Conservation (phyloP, 2,888 invertebrate genomes). For the Perithous albicinctus region DNA sequence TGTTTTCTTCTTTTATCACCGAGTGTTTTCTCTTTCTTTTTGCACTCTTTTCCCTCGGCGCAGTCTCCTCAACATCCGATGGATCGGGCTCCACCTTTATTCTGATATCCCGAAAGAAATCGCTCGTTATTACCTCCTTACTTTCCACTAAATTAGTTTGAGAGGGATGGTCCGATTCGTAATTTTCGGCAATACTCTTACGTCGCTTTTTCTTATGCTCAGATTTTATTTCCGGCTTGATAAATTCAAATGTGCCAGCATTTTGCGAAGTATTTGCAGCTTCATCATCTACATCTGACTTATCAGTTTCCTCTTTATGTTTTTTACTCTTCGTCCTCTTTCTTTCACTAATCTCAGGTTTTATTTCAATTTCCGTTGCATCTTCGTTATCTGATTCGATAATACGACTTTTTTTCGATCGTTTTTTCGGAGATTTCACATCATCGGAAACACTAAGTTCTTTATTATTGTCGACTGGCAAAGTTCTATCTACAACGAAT, state of each 20-base stretch:
- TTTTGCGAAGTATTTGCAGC: not conserved
- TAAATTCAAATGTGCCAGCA: constrained; percentile 23
- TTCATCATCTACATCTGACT: not conserved
- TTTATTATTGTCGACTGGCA: not conserved
- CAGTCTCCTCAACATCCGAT: constrained; percentile 55
- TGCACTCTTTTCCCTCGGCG: constrained; percentile 19
- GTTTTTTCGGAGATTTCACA: constrained; percentile 38
- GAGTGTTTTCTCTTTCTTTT: constrained; percentile 41
- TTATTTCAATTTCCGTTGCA: constrained; percentile 42
- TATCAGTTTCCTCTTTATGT: constrained; percentile 7
- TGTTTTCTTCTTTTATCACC: not conserved
- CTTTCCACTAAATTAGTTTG: not conserved
- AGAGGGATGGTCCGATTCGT: not conserved
- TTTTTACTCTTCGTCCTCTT: constrained; percentile 61
- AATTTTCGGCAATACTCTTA: constrained; percentile 23
- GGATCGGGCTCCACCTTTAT: constrained; percentile 63
- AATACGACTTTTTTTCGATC: constrained; percentile 55
- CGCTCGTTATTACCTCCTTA: constrained; percentile 19
- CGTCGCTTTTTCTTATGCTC: constrained; percentile 49
- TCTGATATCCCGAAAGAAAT: constrained; percentile 58
- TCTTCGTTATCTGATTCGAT: constrained; percentile 48
- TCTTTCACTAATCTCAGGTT: constrained; percentile 50
- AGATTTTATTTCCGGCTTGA: constrained; percentile 48
- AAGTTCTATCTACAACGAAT: not conserved
- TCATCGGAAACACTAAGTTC: not conserved